These are phyloP conservation scores for Eumeta japonica DNA, from an alignment of 1,140 invertebrate genomes.

Conservation along the genomic window DNA sequence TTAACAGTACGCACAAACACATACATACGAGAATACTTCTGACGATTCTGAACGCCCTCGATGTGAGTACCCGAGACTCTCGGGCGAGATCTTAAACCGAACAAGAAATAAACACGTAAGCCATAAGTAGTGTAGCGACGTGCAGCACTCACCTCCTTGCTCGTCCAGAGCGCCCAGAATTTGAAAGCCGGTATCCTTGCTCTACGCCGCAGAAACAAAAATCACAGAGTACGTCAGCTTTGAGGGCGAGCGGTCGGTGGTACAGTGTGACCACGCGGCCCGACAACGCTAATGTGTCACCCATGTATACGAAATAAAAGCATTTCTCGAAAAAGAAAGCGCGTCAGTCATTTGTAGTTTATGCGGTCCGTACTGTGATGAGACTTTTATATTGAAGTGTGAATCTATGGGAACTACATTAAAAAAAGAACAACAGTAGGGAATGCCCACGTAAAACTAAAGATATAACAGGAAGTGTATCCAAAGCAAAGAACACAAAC, in stretches of 20 bases:
- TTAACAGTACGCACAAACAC: constrained; percentile 42
- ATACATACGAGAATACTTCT: constrained; percentile 37
- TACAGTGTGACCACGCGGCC: constrained; percentile 29
- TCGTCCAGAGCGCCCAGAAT: constrained; percentile 98
- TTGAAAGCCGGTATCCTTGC: constrained; percentile 98
- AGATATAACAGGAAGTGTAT: constrained; percentile 10
- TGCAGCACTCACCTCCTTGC: constrained; percentile 93
- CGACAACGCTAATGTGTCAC: too few relatives aligned
- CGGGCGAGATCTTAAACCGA: constrained; percentile 48
- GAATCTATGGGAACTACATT: neutral
- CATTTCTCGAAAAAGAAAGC: too few relatives aligned
- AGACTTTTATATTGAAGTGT: too few relatives aligned
- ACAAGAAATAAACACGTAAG: constrained; percentile 53
- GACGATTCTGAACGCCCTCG: constrained; percentile 34
- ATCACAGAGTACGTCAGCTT: constrained; percentile 56
- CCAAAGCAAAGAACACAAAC: neutral
- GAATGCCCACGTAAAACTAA: constrained; percentile 10
- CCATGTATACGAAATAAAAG: too few relatives aligned
- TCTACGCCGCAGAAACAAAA: constrained; percentile 82
- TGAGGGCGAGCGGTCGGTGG: constrained; percentile 32
- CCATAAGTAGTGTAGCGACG: constrained; percentile 56
- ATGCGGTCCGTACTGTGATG: too few relatives aligned
- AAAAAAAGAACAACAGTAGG: neutral
- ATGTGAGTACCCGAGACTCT: constrained; percentile 50
- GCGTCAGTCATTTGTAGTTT: too few relatives aligned